Conservation (phyloP, 2,888 invertebrate genomes). For the Auanema freiburgensis region DNA sequence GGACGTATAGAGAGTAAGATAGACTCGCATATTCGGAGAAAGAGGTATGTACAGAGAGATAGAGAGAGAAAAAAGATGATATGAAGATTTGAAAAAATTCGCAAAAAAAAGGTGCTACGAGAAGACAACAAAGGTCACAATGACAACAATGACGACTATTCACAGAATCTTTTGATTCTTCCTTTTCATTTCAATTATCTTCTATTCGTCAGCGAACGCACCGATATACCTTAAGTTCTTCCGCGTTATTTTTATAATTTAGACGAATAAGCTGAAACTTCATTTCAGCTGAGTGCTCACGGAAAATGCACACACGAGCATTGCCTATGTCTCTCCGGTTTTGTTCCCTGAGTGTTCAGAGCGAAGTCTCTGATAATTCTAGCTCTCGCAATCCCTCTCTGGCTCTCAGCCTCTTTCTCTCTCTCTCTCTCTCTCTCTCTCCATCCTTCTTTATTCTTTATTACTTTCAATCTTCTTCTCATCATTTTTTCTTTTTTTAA, state of each 20-base stretch:
- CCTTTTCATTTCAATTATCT: no score
- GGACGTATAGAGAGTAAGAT: background rate
- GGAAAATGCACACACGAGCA: no score
- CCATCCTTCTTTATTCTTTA: slow-evolving; percentile 5
- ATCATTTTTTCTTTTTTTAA: background rate
- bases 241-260: no score
- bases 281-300: no score
- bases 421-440: slow-evolving; percentile 8
- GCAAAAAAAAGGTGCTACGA: no score
- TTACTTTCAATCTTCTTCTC: background rate
- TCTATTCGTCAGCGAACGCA: no score
- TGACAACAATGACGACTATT: background rate
- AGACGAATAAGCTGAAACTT: no score
- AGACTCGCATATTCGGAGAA: background rate
- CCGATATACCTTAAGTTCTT: no score
- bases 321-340: no score
- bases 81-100: background rate
- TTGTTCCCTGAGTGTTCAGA: background rate
- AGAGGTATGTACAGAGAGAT: no score
- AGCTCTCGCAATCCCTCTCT: slow-evolving; percentile 3
- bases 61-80: slow-evolving; percentile 3
- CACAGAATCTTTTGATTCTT: no score
- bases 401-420: slow-evolving; percentile 12
- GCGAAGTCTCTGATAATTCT: background rate
- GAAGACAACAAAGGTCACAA: background rate